Percentiles rank a stretch among this genome's conserved stretches.
phyloP scores from a whole-genome alignment of 2,113 vertebrate genomes.

The Megaptera novaeangliae region DNA sequence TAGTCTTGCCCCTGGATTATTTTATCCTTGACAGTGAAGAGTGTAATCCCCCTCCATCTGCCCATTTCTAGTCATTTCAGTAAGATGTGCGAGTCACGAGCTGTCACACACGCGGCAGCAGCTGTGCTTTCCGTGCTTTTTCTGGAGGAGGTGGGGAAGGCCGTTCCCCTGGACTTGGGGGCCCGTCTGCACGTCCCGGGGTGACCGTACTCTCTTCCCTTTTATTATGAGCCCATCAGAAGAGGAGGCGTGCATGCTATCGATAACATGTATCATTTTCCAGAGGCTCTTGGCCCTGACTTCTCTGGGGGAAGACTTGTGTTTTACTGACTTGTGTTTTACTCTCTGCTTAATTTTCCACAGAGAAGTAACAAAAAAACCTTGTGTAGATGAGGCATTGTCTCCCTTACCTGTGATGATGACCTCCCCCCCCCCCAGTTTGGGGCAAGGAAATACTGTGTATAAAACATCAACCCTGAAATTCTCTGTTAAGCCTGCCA shows the following conservation, averaged over 20 bases:
- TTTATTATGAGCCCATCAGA: background rate
- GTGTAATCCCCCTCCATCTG: background rate
- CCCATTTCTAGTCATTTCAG: background rate
- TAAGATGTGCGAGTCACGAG: background rate
- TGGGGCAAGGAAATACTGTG: background rate
- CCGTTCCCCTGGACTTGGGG: too few relatives aligned
- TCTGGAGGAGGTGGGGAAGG: background rate
- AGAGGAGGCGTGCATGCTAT: background rate
- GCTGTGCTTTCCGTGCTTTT: background rate
- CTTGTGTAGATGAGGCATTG: background rate
- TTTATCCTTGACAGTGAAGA: background rate
- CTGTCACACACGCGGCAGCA: background rate
- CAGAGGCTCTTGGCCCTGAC: background rate
- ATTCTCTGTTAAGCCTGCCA: background rate
- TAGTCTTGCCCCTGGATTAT: background rate
- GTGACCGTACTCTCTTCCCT: background rate
- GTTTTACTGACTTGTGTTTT: background rate
- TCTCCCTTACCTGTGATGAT: background rate
- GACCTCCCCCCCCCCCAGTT: background rate
- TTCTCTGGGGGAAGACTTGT: background rate
- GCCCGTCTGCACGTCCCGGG: accelerated
- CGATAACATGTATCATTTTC: accelerated
- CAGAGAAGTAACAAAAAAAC: background rate
- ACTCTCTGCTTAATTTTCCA: background rate
- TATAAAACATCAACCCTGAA: background rate